Percentiles rank a stretch among this genome's conserved stretches.
Evolutionary conservation across 1,140 invertebrate species (phyloP).

Genomic region (Neuroterus valhalla): DNA sequence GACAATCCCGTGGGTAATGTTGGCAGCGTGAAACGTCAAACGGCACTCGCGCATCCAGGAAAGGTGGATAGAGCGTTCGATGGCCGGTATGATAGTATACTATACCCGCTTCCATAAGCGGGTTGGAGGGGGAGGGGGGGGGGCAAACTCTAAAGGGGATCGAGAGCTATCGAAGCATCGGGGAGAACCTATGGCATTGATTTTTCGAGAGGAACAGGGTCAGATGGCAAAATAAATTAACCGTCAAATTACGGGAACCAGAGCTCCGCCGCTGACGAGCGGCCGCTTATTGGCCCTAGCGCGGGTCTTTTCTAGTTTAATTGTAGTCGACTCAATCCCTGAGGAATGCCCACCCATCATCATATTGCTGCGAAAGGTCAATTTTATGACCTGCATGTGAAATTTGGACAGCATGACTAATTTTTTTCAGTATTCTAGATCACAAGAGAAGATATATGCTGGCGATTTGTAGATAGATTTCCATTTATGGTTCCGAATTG

Average conservation of each 20-base stretch:
- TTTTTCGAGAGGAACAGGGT: constrained; percentile 53
- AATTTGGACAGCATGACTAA: no score
- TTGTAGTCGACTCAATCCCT: constrained; percentile 53
- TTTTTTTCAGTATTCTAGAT: no score
- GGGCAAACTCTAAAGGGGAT: constrained; percentile 50
- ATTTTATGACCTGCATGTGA: constrained; percentile 37
- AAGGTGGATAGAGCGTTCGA: constrained; percentile 45
- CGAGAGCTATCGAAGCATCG: constrained; percentile 56
- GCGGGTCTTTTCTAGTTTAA: constrained; percentile 60
- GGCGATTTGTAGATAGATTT: no score
- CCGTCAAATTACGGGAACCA: constrained; percentile 58
- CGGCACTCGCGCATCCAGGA: constrained; percentile 51
- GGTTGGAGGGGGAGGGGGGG: neutral
- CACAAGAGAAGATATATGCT: no score
- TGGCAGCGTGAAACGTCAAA: constrained; percentile 67
- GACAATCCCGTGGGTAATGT: constrained; percentile 63
- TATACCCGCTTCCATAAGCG: constrained; percentile 8
- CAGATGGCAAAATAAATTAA: constrained; percentile 69
- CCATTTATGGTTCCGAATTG: no score
- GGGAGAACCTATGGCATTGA: constrained; percentile 47
- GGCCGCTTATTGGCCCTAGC: constrained; percentile 33
- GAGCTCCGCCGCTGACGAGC: constrained; percentile 38
- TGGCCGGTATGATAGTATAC: no score
- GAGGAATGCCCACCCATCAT: constrained; percentile 56
- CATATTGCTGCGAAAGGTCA: constrained; percentile 49